Base-by-base conservation (phyloP, 2,113 vertebrate species). In the zebrafish (Danio rerio) region DNA sequence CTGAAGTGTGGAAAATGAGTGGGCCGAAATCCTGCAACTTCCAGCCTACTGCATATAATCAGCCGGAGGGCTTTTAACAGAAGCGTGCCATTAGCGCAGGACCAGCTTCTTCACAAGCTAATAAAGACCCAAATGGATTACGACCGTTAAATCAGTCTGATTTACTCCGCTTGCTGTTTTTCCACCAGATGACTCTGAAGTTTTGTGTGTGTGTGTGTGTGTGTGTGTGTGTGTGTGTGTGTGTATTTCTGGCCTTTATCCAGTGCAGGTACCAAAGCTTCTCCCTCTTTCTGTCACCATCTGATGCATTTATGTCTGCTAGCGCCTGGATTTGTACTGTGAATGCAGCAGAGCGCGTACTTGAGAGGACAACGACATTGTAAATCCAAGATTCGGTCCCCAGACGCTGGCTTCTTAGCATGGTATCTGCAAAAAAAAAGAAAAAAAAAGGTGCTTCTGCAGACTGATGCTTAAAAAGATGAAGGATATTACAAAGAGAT, bases 301-400 rank as follows among this genome's bases (percentile, higher is more conserved):
- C 45, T 40, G 61, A 83, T 82, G 49, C 49, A 82, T 88, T 85
- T 89, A 82, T 85, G 70, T 81, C 83, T 21, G 59, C 42, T 61
- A 78, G 85, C 53, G 78, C 83, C 69, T 66, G 81, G 7, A 61
- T 75, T 52, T 68, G 21, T 42, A 84, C 84, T 75, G 77, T 76
- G 81, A 69, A 72, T 90, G 86, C 86, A 58, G 85, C 90, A 90
- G 87, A 87, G 88, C 13, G 50, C 88, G 90, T 89, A 83, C 92
- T 91, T 91, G 89, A 89, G 87, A 92, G 90, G 90, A 89, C 90
- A 87, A 86, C 84, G 87, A 88, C 86, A 89, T 89, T 89, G 82
- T 90, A 89, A 89, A 91, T 89, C 89, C 83, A 50, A 63, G 20
- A 82, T 65, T 78, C 53, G 5, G 50, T 84, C 43, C 50, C 43